phyloP scores from a whole-genome alignment of 2,888 invertebrate genomes.

The Brenthis ino region DNA sequence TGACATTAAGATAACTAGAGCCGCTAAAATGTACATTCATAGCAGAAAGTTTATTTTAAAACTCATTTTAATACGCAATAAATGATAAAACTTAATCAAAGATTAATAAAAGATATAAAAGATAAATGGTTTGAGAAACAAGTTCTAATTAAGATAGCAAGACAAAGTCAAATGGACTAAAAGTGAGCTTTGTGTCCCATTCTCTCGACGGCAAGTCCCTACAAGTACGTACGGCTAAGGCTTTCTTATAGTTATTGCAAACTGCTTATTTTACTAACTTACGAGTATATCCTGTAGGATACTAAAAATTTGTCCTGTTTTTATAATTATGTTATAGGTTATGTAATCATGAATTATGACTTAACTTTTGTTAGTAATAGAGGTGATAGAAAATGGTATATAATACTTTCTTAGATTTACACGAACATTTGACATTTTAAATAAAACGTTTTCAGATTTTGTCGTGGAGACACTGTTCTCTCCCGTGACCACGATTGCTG shows the following conservation, averaged over 20 bases:
- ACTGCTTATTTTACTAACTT: too few relatives aligned
- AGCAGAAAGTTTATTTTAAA: neutral
- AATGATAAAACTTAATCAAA: conserved; percentile 10
- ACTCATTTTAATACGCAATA: neutral
- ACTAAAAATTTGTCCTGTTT: too few relatives aligned
- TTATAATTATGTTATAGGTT: too few relatives aligned
- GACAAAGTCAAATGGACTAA: neutral
- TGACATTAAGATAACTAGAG: conserved; percentile 2
- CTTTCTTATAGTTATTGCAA: neutral
- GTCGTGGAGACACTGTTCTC: too few relatives aligned
- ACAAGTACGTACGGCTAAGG: neutral
- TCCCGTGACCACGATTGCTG: too few relatives aligned
- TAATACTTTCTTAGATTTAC: too few relatives aligned
- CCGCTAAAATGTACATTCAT: neutral
- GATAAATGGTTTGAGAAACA: neutral
- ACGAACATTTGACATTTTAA: too few relatives aligned
- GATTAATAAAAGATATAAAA: conserved; percentile 9
- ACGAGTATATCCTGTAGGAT: too few relatives aligned
- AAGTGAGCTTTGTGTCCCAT: neutral
- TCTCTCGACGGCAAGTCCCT: neutral
- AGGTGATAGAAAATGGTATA: too few relatives aligned
- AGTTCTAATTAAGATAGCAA: conserved; percentile 21
- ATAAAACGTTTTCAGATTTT: too few relatives aligned
- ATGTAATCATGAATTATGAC: too few relatives aligned
- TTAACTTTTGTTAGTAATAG: too few relatives aligned